Evolutionary conservation across 2,888 invertebrate genomes (phyloP).

Genomic region (Eristalis intricaria): DNA sequence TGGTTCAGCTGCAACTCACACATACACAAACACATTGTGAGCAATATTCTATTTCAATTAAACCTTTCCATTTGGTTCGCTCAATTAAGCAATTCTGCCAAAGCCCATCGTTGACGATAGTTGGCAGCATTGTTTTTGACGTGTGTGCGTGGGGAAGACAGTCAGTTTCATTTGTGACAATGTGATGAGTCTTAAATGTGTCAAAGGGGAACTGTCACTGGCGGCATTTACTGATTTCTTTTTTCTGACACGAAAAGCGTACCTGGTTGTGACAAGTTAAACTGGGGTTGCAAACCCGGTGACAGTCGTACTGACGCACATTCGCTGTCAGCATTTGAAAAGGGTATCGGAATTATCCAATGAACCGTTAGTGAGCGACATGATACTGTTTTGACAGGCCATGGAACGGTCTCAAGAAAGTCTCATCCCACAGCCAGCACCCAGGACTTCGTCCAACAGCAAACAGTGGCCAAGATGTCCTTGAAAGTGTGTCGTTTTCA

Average conservation of each 20-base stretch:
- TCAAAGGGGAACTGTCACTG: neutral
- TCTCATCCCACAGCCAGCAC: neutral
- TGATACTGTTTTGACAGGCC: neutral
- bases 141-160: neutral
- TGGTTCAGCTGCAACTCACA: neutral
- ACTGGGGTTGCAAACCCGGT: neutral
- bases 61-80: neutral
- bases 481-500: neutral
- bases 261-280: neutral
- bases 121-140: neutral
- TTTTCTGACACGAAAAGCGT: neutral
- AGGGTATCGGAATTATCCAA: neutral
- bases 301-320: neutral
- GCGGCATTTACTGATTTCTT: neutral
- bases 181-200: neutral
- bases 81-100: conserved; percentile 12
- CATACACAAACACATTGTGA: no score
- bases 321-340: neutral
- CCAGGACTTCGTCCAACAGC: neutral
- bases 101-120: neutral
- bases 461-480: neutral
- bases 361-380: neutral
- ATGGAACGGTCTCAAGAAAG: neutral
- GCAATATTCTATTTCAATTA: conserved; percentile 13
- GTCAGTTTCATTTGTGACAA: neutral